Base-by-base conservation (phyloP, 2,797 vertebrate genomes). In the Eleutherodactylus coqui region DNA sequence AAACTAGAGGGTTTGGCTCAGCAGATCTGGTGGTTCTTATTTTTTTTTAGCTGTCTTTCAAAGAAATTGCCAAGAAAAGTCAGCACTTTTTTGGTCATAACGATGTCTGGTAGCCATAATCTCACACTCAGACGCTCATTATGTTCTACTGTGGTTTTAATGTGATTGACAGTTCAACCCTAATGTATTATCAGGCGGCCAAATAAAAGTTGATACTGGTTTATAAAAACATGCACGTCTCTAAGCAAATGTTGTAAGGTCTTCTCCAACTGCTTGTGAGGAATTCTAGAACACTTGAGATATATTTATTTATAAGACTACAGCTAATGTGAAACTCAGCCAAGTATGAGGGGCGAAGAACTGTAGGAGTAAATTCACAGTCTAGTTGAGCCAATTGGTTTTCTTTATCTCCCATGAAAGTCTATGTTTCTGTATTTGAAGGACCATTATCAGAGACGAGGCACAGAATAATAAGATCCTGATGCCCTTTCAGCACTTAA, bases 401-500 rank as follows among this genome's bases (percentile, higher is more conserved):
- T 29, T 21, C 36, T 41, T 78, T 60, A 82, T 70, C 75, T 79
- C 27, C 10, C 2, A 29, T 75, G 19, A 36, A 69, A 78, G 75
- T 41, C 29, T 70, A 47, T 60, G 43, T 47, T 58, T 55, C 49
- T 36, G 67, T 45, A 24, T 24, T 70, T 79, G 38, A 76, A 53
- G 53, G 72, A 29, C 75, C 64, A 78, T 87, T 79, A 79, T 69
- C 70, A 27, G n/a, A 79, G 81, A 72, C 75, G 72, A 45, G 58
- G 70, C 49, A 27, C 62, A 21, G 38, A 70, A 84, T 58, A 69
- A 86, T 86, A 60, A 58, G 51, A 84, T 86, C 34, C 72, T 27
- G 45, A 43, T 79, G 81, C 47, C 81, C 81, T 87, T 82, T 84
- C 82, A 75, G 64, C 41, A 60, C 75, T 47, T 62, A 29, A 38